These are phyloP conservation scores for Drosophila kikkawai DNA, from an alignment of 1,140 invertebrate genomes.

Conservation along the genomic window DNA sequence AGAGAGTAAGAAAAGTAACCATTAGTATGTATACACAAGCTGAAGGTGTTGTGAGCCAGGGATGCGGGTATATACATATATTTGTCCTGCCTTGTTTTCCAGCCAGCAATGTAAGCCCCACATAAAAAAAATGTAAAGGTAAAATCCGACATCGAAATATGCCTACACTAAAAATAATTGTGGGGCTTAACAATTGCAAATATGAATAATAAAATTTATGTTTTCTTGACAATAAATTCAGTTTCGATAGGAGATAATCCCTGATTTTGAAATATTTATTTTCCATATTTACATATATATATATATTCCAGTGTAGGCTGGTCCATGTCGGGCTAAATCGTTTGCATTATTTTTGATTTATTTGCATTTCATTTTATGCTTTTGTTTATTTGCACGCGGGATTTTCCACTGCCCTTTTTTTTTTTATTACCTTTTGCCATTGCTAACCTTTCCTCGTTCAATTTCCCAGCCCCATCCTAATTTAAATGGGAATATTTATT, in stretches of 20 bases:
- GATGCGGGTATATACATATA: not conserved
- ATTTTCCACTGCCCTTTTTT: slow-evolving; percentile 47
- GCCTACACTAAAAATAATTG: slow-evolving; percentile 17
- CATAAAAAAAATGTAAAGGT: slow-evolving; percentile 11
- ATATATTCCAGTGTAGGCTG: slow-evolving; percentile 12
- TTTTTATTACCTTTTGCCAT: slow-evolving; percentile 42
- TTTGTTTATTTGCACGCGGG: slow-evolving; percentile 41
- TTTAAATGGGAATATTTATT: slow-evolving; percentile 5
- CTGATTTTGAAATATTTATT: slow-evolving; percentile 4
- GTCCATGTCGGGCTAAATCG: slow-evolving; percentile 24
- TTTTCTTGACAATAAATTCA: not conserved
- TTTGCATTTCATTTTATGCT: slow-evolving; percentile 53
- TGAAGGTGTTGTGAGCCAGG: not conserved
- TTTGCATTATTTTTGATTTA: slow-evolving; percentile 56
- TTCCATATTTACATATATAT: not conserved
- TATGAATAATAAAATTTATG: not conserved
- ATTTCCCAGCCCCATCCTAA: not conserved
- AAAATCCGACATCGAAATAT: slow-evolving; percentile 29
- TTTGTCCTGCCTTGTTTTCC: slow-evolving; percentile 37
- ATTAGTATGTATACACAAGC: slow-evolving; percentile 40
- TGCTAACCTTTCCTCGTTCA: slow-evolving; percentile 1
- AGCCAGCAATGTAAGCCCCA: slow-evolving; percentile 36
- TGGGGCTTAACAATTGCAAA: not conserved
- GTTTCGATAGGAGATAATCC: not conserved
- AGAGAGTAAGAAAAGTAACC: slow-evolving; percentile 11